Percentiles rank a stretch among this genome's conserved stretches.
Conservation (phyloP, 2,888 invertebrate species). For the Lampropteryx suffumata region DNA sequence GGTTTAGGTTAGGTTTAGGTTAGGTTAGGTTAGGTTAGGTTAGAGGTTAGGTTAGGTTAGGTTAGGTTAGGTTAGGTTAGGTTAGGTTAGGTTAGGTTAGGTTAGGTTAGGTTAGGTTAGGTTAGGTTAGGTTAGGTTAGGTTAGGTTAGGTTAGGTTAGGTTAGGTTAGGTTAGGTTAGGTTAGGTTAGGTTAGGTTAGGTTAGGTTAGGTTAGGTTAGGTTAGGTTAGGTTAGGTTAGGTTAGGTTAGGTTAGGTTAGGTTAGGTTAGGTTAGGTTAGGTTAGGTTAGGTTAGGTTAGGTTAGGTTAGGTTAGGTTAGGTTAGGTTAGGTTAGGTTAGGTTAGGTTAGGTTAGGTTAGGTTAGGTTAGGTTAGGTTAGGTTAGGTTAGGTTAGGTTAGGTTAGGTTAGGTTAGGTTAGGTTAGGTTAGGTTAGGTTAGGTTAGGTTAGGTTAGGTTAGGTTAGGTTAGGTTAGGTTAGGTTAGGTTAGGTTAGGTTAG, state of each 20-base stretch:
- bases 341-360: slow-evolving; percentile 18
- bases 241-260: slow-evolving; percentile 22
- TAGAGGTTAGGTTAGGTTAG: slow-evolving; percentile 24
- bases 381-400: slow-evolving; percentile 24
- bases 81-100: slow-evolving; percentile 21
- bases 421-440: slow-evolving; percentile 31
- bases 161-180: slow-evolving; percentile 27
- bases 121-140: slow-evolving; percentile 20
- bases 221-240: slow-evolving; percentile 22
- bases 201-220: slow-evolving; percentile 21
- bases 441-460: slow-evolving; percentile 34
- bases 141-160: slow-evolving; percentile 13
- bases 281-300: slow-evolving; percentile 17
- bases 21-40: slow-evolving; percentile 26
- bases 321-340: slow-evolving; percentile 18
- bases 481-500: slow-evolving; percentile 28
- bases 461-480: slow-evolving; percentile 32
- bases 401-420: slow-evolving; percentile 26
- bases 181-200: slow-evolving; percentile 24
- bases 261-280: slow-evolving; percentile 23
- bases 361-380: slow-evolving; percentile 19
- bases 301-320: slow-evolving; percentile 20
- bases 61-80: slow-evolving; percentile 24
- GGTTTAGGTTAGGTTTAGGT: slow-evolving; percentile 34
- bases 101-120: slow-evolving; percentile 15